These are phyloP conservation scores for Labrus mixtus DNA, from an alignment of 2,113 vertebrate species.

Conservation along the genomic window DNA sequence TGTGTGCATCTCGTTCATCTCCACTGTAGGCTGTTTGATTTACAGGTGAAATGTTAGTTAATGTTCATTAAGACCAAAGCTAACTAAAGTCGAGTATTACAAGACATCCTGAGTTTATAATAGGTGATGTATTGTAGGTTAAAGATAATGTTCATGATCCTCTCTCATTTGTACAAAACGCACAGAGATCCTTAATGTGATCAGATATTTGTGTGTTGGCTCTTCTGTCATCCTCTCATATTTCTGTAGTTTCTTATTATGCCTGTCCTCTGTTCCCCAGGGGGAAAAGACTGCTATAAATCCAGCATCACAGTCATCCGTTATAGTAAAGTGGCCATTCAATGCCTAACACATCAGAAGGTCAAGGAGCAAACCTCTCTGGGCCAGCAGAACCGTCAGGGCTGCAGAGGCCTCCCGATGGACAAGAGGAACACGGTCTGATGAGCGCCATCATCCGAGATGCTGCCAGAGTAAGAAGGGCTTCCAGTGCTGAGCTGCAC, in stretches of 20 bases:
- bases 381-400: slow-evolving; percentile 79
- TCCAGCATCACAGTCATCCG: slow-evolving; percentile 29
- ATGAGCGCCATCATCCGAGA: slow-evolving; percentile 83
- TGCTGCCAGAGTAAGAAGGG: slow-evolving; percentile 77
- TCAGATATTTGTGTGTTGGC: not conserved
- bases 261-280: slow-evolving; percentile 9
- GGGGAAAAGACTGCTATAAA: slow-evolving; percentile 13
- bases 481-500: slow-evolving; percentile 88
- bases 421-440: slow-evolving; percentile 71
- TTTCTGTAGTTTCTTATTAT: slow-evolving; percentile 3
- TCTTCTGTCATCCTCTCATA: not conserved
- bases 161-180: not conserved
- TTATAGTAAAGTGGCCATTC: slow-evolving; percentile 73
- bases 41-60: slow-evolving; percentile 27
- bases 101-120: not conserved
- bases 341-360: slow-evolving; percentile 94
- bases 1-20: not conserved
- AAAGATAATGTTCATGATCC: not conserved
- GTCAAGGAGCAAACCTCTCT: slow-evolving; percentile 85
- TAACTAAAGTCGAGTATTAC: not conserved
- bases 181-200: not conserved
- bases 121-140: slow-evolving; percentile 8
- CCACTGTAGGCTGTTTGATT: slow-evolving; percentile 5
- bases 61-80: not conserved
- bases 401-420: slow-evolving; percentile 77